Evolutionary conservation across 2,797 vertebrate species (phyloP).

Genomic region (Brotogeris chrysoptera): DNA sequence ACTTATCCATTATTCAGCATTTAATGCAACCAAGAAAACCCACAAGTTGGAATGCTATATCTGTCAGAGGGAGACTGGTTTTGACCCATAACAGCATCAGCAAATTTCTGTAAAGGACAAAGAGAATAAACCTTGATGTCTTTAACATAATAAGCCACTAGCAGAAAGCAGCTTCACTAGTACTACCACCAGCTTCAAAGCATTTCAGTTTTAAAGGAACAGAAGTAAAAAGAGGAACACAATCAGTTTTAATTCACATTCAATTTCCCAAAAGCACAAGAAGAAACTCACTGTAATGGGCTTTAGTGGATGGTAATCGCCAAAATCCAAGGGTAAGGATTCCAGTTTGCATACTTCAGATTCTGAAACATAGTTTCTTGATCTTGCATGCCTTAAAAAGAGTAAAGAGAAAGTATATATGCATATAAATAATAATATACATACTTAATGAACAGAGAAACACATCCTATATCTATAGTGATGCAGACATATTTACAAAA

Average conservation of each 20-base stretch:
- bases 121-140: not conserved
- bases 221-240: not conserved
- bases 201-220: not conserved
- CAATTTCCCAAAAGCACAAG: not conserved
- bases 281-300: slow-evolving; percentile 85
- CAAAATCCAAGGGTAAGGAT: slow-evolving; percentile 80
- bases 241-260: not conserved
- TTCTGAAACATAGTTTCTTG: slow-evolving; percentile 86
- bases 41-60: not conserved
- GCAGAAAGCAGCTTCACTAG: not conserved
- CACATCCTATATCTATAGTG: fast-evolving
- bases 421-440: not conserved
- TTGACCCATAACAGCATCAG: not conserved
- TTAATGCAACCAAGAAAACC: slow-evolving; percentile 5
- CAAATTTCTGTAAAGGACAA: not conserved
- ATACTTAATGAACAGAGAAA: not conserved
- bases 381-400: slow-evolving; percentile 83
- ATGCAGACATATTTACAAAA: not conserved
- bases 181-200: not conserved
- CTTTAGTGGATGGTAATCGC: slow-evolving; percentile 94
- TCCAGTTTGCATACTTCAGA: slow-evolving; percentile 79
- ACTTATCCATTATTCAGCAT: slow-evolving; percentile 26
- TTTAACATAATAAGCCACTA: not conserved
- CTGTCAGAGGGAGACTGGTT: not conserved
- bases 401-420: not conserved